Evolutionary conservation across 2,888 invertebrate genomes (phyloP), one percentile per base, ranked within the genome.

Genomic region (Pasiphila rectangulata): DNA sequence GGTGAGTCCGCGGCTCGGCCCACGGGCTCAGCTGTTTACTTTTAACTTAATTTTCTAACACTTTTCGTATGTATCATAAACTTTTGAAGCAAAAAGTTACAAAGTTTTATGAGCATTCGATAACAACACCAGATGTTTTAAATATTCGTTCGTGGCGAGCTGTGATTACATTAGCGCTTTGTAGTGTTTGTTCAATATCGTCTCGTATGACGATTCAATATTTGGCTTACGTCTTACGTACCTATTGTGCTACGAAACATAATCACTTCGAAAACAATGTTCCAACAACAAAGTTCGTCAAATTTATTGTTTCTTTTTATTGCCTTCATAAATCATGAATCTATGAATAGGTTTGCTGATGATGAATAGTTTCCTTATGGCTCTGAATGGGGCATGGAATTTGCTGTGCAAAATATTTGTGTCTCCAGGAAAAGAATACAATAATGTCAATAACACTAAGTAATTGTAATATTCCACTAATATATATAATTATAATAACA

Each of bases 121-220:
- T 64, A 59, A 57, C 59, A 56, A 48, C 40, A 34, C 50, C 74
- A 72, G 72, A 73, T 73, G 73, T 69, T 71, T 61, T 63, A 49
- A 36, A 56, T 44, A 48, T n/a, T 51, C 47, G 53, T 57, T 55
- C 49, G 44, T 39, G 42, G 52, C 48, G 50, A 51, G 30, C 36
- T 25, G 37, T 42, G 55, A 53, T 54, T 58, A 46, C 45, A 46
- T 46, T 43, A 43, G 29, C 46, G 53, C 48, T 50, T 57, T 49
- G 41, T 50, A 43, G 34, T 60, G 51, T 53, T 57, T 59, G 56
- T 51, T 51, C 48, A 53, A 53, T 56, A 49, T 16, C 25, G 43
- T 23, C 27, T 51, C 45, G 36, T 42, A 45, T 46, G 15, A 45
- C 46, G 39, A 34, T 51, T 51, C 21, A 46, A 43, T 45, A 43